Evolutionary conservation across 2,113 vertebrate genomes (phyloP), one percentile per base, ranked within the genome.

Genomic region (Esox niger): DNA sequence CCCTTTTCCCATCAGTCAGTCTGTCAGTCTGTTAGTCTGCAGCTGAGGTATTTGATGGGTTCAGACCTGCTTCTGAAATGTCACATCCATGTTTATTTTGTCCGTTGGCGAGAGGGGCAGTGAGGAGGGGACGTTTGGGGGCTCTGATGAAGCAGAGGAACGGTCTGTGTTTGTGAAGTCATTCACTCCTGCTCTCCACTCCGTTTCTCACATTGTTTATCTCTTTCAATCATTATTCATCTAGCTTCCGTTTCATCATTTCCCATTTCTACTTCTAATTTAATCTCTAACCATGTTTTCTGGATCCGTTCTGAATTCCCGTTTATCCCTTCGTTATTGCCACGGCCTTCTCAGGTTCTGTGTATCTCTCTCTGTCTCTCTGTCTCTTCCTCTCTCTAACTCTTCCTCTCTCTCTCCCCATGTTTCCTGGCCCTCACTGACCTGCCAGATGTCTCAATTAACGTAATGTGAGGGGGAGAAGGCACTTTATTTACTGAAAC

Each of bases 401-500:
- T 26, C 54, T 11, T 26, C 21, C 54, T 15, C 25, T 0, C 55
- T 15, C 55, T 29, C 25, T 57, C 23, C 58, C 23, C 58, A 21
- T 58, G 23, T 30, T 26, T 68, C 47, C 38, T 27, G 26, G 62
- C 38, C 47, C 47, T 29, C 55, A 64, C 43, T 20, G 31, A 63
- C 27, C 60, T 71, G 62, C 76, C 66, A 77, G 58, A 79, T 52
- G 65, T 76, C 69, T 71, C 63, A 59, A 60, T 83, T 78, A 68
- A 62, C 59, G 49, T 64, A 56, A 65, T 69, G 71, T 66, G 65
- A 69, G 46, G 17, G 21, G 15, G 26, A 77, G 66, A 62, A 69
- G 52, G 66, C 46, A 79, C 69, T 83, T 79, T 73, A 65, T 68
- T 81, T 73, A 63, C 64, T 56, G 63, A 77, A 68, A 70, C 61